phyloP scores from a whole-genome alignment of 1,140 invertebrate genomes.

The Bombus balteatus region DNA sequence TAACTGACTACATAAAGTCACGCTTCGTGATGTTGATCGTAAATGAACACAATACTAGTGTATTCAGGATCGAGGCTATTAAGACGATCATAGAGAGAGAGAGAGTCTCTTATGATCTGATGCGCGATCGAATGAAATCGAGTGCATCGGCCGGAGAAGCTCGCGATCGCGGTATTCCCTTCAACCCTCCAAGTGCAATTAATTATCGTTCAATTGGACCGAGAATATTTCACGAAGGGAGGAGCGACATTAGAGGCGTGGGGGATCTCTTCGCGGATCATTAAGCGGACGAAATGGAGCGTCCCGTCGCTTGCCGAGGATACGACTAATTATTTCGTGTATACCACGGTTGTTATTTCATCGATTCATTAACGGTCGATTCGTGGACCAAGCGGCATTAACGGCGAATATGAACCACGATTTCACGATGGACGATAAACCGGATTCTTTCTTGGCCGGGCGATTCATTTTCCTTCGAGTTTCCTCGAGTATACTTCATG shows the following conservation, averaged over 20 bases:
- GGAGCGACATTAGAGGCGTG: neutral
- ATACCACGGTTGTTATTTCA: slow-evolving; percentile 17
- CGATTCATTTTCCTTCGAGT: neutral
- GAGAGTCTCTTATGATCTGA: neutral
- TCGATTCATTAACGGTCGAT: neutral
- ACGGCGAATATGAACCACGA: neutral
- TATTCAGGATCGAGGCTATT: neutral
- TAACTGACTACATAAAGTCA: neutral
- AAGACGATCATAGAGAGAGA: neutral
- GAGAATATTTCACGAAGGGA: slow-evolving; percentile 56
- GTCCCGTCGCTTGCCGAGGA: slow-evolving; percentile 35
- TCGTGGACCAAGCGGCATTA: neutral
- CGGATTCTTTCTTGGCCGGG: neutral
- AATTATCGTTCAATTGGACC: slow-evolving; percentile 67
- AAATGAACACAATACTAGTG: neutral
- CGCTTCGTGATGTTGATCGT: neutral
- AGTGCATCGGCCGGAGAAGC: slow-evolving; percentile 51
- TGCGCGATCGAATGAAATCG: slow-evolving; percentile 63
- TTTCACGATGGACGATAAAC: neutral
- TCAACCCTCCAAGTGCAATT: slow-evolving; percentile 58
- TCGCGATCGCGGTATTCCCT: slow-evolving; percentile 41
- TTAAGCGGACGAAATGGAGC: slow-evolving; percentile 62
- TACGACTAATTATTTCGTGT: slow-evolving; percentile 58
- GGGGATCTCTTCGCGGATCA: slow-evolving; percentile 54
- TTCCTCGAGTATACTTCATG: neutral